A percentile compares a stretch with the other conserved stretches of the same genome.
phyloP scores from a whole-genome alignment of 2,888 invertebrate genomes.

The Aporophyla lueneburgensis region DNA sequence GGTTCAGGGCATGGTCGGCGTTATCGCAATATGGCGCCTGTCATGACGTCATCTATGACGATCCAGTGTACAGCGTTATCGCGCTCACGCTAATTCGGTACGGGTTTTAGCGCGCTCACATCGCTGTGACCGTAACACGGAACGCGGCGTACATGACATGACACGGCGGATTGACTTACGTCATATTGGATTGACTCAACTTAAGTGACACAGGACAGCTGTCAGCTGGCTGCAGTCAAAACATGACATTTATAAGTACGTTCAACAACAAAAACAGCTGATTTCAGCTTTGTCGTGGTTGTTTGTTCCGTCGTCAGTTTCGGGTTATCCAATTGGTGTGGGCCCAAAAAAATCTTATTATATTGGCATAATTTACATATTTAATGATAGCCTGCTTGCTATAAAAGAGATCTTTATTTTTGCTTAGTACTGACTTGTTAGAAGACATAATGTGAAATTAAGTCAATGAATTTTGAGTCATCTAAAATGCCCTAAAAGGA shows the following conservation, averaged over 20 bases:
- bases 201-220: neutral
- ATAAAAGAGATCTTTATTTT: neutral
- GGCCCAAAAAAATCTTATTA: neutral
- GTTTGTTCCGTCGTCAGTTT: neutral
- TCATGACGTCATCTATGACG: too few species aligned
- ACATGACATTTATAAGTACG: neutral
- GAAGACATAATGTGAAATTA: neutral
- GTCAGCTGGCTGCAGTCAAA: neutral
- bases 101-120: too few species aligned
- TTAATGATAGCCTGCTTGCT: neutral
- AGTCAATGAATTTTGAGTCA: neutral
- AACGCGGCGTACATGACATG: too few species aligned
- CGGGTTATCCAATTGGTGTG: neutral
- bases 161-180: too few species aligned
- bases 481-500: neutral
- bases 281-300: neutral
- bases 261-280: conserved; percentile 4
- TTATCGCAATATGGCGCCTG: too few species aligned
- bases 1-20: too few species aligned
- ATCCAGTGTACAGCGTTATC: too few species aligned
- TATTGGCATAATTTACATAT: neutral
- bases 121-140: too few species aligned
- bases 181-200: too few species aligned
- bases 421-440: neutral
- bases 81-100: too few species aligned